A percentile compares a stretch with the other conserved stretches of the same genome.
Conservation (phyloP, 2,888 invertebrate genomes). For the Eupithecia pulchellata region DNA sequence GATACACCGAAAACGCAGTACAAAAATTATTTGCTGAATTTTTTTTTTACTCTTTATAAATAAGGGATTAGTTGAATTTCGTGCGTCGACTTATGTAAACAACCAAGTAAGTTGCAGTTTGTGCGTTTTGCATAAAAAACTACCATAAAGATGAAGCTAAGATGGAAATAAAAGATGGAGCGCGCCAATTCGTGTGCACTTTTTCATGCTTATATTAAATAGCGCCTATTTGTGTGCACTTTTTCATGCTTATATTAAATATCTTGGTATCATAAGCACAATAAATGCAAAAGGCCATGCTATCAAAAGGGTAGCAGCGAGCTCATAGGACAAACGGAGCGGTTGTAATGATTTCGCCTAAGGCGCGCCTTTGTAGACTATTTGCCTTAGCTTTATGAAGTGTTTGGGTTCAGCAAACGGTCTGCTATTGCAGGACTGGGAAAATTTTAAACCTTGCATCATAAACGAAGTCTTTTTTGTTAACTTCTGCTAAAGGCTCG, state of each 20-base stretch:
- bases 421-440: background rate
- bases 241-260: background rate
- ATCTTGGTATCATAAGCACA: background rate
- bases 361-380: constrained; percentile 19
- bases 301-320: background rate
- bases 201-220: background rate
- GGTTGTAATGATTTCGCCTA: constrained; percentile 15
- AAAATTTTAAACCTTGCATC: background rate
- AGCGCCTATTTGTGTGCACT: too few species aligned
- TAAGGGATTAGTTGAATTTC: too few species aligned
- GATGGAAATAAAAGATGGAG: too few species aligned
- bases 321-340: constrained; percentile 13
- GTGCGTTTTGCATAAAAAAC: too few species aligned
- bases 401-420: constrained; percentile 6
- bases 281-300: background rate
- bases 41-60: too few species aligned
- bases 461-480: background rate
- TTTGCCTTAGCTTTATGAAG: constrained; percentile 14
- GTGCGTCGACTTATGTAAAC: too few species aligned
- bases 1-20: too few species aligned
- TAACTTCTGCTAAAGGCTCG: background rate
- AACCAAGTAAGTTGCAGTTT: too few species aligned
- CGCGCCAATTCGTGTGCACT: too few species aligned
- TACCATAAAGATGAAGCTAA: too few species aligned
- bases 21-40: too few species aligned